Base-by-base conservation (phyloP, 2,113 vertebrate species). In the Gobius niger region DNA sequence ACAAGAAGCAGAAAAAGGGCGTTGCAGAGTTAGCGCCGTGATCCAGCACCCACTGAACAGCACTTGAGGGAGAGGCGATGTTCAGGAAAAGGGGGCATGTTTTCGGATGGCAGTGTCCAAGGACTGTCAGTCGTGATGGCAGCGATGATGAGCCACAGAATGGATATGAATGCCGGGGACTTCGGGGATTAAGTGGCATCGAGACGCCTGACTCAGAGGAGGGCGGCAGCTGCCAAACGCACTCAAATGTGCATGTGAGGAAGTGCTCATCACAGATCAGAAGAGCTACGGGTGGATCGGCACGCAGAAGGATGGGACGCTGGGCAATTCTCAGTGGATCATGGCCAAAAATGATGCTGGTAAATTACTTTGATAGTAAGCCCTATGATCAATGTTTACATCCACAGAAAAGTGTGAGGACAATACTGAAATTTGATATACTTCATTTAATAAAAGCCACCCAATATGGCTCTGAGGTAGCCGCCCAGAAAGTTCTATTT, bases 141-240 rank as follows among this genome's bases (percentile, higher is more conserved):
- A 81, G 71, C 16, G 47, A 83, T 72, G 67, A 84, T 72, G 67
- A 84, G 73, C 79, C 64, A 75, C 63, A 68, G 70, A 59, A 18
- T 75, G 9, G n/a, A 49, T 53, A 56, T 75, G 78, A 83, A 74
- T 68, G 73, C 72, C 73, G 56, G 71, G 19, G 11, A 50, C 79
- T 77, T 70, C 64, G 61, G 59, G 78, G 70, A 24, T 73, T 59
- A 14, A 72, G 11, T 75, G 64, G 64, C 76, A 73, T 62, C 68
- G 64, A n/a, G 69, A 79, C 11, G 51, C 59, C 76, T 81, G 74
- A 82, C 65, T 82, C 73, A 82, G 70, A 80, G 34, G 50, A 73
- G 64, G 66, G 63, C 65, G 70, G 70, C 70, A 65, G 63, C 68
- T 81, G 73, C 56, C 62, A 59, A 57, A 68, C 44, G 73, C 59